A percentile compares a stretch with the other conserved stretches of the same genome.
Conservation (phyloP, 2,888 invertebrate genomes). For the Eristalinus sepulchralis region DNA sequence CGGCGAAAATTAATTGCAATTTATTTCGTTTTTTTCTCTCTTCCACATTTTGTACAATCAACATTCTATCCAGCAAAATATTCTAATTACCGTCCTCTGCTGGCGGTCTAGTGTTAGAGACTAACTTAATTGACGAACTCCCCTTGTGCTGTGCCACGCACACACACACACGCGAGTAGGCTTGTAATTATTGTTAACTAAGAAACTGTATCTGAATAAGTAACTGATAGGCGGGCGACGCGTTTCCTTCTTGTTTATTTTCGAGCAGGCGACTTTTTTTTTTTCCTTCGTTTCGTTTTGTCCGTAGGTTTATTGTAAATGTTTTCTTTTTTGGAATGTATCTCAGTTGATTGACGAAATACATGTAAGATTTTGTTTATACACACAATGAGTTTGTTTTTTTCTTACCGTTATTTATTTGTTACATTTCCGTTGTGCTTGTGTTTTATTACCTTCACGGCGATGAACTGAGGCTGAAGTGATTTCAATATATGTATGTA, state of each 20-base stretch:
- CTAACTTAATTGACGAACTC: constrained; percentile 34
- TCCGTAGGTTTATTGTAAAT: constrained; percentile 64
- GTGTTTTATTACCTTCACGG: background rate
- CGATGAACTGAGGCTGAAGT: no score
- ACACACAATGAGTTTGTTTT: constrained; percentile 47
- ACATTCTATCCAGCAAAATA: constrained; percentile 65
- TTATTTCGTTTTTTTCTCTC: constrained; percentile 60
- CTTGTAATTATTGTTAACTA: constrained; percentile 70
- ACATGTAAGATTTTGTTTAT: constrained; percentile 69
- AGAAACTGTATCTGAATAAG: constrained; percentile 60
- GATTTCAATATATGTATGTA: no score
- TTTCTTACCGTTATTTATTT: background rate
- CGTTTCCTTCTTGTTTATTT: constrained; percentile 20
- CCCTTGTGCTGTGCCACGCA: background rate
- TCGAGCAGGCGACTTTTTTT: constrained; percentile 14
- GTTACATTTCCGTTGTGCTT: constrained; percentile 1
- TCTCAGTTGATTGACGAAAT: constrained; percentile 66
- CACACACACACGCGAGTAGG: constrained; percentile 57
- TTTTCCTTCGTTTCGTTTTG: constrained; percentile 25
- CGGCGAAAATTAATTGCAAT: constrained; percentile 67
- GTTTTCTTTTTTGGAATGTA: constrained; percentile 63
- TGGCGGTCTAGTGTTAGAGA: constrained; percentile 41
- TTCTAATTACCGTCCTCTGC: constrained; percentile 34
- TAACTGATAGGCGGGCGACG: constrained; percentile 26
- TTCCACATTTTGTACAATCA: constrained; percentile 70